Conservation (phyloP, 2,888 invertebrate species). For the Philonicus albiceps region DNA sequence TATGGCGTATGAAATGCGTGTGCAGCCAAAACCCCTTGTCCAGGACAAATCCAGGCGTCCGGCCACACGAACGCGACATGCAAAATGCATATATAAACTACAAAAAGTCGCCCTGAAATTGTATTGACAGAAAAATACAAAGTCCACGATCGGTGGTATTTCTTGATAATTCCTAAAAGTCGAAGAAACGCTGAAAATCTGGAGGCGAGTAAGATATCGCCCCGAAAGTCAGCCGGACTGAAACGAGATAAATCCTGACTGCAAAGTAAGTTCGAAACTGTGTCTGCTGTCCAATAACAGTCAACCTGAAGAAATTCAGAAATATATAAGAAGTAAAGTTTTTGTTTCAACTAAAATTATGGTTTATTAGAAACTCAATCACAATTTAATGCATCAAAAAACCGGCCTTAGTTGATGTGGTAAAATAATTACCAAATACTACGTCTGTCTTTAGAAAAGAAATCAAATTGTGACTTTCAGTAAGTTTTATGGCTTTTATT, state of each 20-base stretch:
- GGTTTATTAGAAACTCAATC: too few species aligned
- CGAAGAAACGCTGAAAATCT: constrained; percentile 17
- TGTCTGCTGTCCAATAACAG: constrained; percentile 15
- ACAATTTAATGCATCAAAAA: too few species aligned
- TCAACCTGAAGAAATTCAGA: not conserved
- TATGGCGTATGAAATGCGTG: not conserved
- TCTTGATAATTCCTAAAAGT: constrained; percentile 8
- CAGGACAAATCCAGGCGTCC: not conserved
- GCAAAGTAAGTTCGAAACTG: constrained; percentile 25
- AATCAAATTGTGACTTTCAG: too few species aligned
- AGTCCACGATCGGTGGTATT: not conserved
- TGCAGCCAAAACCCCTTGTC: not conserved
- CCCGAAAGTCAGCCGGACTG: not conserved
- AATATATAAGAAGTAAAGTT: not conserved
- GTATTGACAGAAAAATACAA: constrained; percentile 13
- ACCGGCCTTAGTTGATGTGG: too few species aligned
- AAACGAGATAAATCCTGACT: constrained; percentile 12
- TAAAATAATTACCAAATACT: too few species aligned
- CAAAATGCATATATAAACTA: not conserved
- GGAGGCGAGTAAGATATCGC: constrained; percentile 19
- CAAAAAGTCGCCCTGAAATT: not conserved
- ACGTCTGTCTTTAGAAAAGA: too few species aligned
- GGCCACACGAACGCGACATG: not conserved
- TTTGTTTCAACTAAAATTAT: not conserved
- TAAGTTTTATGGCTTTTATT: too few species aligned